Percentiles rank a stretch among this genome's conserved stretches.
Evolutionary conservation across 2,888 invertebrate species (phyloP).

Genomic region (Hirtodrosophila cameraria): DNA sequence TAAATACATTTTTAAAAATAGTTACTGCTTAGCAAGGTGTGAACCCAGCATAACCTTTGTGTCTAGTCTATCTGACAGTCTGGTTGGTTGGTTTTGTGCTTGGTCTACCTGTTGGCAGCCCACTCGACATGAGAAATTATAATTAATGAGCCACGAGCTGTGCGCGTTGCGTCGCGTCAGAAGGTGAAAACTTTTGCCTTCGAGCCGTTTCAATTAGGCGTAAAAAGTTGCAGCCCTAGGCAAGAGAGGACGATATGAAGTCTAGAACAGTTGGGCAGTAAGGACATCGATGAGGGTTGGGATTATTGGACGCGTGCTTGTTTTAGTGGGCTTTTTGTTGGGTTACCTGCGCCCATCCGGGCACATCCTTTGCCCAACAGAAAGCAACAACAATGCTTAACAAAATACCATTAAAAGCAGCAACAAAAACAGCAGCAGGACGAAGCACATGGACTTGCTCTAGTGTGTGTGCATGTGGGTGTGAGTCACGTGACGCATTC

Average conservation of each 20-base stretch:
- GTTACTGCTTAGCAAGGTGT: no score
- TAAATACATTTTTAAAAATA: no score
- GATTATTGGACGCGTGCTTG: constrained; percentile 55
- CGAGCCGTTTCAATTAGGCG: constrained; percentile 70
- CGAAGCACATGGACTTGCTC: constrained; percentile 41
- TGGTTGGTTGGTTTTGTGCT: not conserved
- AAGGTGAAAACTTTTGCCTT: constrained; percentile 69
- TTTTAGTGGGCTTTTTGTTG: constrained; percentile 41
- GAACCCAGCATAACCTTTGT: constrained; percentile 7
- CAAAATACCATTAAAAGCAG: constrained; percentile 44
- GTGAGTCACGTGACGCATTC: constrained; percentile 76
- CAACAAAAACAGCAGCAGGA: constrained; percentile 25
- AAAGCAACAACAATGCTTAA: constrained; percentile 9
- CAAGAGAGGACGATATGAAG: constrained; percentile 2
- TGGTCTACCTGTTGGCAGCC: constrained; percentile 66
- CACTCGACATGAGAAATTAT: constrained; percentile 63
- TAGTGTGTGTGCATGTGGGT: constrained; percentile 29
- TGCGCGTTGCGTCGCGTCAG: constrained; percentile 61
- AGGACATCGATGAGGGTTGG: constrained; percentile 58
- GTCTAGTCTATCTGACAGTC: not conserved
- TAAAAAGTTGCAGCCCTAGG: constrained; percentile 62
- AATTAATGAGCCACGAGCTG: constrained; percentile 74
- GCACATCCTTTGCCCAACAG: constrained; percentile 70
- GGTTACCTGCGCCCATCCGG: constrained; percentile 68
- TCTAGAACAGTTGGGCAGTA: constrained; percentile 12